Base-by-base conservation (phyloP, 2,888 invertebrate genomes). In the Disparrhopalites patrizii region DNA sequence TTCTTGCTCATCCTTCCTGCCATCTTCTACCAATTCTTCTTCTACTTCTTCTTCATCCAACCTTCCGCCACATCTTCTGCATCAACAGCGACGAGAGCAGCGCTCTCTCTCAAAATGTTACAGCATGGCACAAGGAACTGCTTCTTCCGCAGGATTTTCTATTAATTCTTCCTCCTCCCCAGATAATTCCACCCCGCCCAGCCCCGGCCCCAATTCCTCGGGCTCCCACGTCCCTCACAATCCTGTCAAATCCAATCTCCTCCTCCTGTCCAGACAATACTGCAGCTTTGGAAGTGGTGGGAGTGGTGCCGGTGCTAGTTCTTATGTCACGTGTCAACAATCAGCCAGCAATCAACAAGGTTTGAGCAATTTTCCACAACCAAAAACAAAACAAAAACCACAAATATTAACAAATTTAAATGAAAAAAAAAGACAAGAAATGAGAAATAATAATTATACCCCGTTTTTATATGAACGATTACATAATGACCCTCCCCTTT, bases 251-350 rank as follows among this genome's bases (percentile, higher is more conserved):
- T 72, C 73, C 64, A 72, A 74, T 58, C 67, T 75, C 72, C 71
- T 73, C 56, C 72, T 73, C 69, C 86, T 87, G 85, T 87, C 89
- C 85, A 87, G 90, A 85, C 90, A 90, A 86, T 91, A 90, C 89
- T 90, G 89, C 90, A 91, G 90, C 89, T 90, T 91, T 89, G 90
- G 90, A 90, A 91, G 90, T 90, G 65, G 65, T 90, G 58, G 58
- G 43, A 51, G 33, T 28, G 50, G 64, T 47, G 30, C 55, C 30
- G 38, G 56, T 23, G 28, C 55, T 58, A 58, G 52, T 58, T 51
- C 50, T 62, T 38, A 58, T 58, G 52, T 52, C 58, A 38, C 58
- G 57, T 76, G 73, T 74, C 76, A 63, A 47, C 63, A 55, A 13
- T 38, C 36, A 33, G 20, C 65, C 33, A 36, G 58, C 4, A 36